These are phyloP conservation scores for Druceiella hillmani DNA, from an alignment of 2,888 invertebrate genomes.

Conservation along the genomic window DNA sequence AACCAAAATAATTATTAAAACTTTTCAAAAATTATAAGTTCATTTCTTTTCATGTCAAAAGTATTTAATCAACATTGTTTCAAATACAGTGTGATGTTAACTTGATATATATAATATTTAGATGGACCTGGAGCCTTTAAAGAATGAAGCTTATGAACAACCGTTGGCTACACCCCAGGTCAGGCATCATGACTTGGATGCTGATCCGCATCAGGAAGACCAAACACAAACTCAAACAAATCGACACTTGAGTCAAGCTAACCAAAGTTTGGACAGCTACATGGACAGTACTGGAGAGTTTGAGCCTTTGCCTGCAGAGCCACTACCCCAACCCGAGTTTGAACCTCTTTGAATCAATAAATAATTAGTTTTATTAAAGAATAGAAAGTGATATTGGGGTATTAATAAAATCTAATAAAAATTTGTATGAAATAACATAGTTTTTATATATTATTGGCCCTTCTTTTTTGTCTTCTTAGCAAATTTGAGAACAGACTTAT, in stretches of 20 bases:
- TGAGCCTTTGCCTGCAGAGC: constrained; percentile 47
- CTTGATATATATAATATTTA: too few species aligned
- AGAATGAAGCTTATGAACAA: constrained; percentile 42
- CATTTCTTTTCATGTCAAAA: too few species aligned
- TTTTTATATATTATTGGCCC: constrained; percentile 25
- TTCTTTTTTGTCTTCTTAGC: constrained; percentile 56
- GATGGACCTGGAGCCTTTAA: constrained; percentile 44
- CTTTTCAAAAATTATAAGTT: too few species aligned
- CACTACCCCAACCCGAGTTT: constrained; percentile 48
- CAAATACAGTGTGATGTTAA: too few species aligned
- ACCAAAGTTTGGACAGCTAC: constrained; percentile 21
- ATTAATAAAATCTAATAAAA: constrained; percentile 12
- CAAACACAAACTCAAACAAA: neutral
- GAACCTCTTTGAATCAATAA: constrained; percentile 39
- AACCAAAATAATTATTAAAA: too few species aligned
- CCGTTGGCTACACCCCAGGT: constrained; percentile 43
- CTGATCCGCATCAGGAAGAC: neutral
- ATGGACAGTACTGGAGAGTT: constrained; percentile 44
- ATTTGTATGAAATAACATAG: constrained; percentile 18
- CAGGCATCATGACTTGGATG: constrained; percentile 40
- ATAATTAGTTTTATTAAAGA: too few species aligned
- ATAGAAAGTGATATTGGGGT: too few species aligned
- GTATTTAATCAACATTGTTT: too few species aligned
- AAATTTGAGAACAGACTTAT: constrained; percentile 66
- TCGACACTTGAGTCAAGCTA: constrained; percentile 5